A percentile compares a stretch with the other conserved stretches of the same genome.
Evolutionary conservation across 2,113 vertebrate species (phyloP).

Genomic region (Semnornis frantzii): DNA sequence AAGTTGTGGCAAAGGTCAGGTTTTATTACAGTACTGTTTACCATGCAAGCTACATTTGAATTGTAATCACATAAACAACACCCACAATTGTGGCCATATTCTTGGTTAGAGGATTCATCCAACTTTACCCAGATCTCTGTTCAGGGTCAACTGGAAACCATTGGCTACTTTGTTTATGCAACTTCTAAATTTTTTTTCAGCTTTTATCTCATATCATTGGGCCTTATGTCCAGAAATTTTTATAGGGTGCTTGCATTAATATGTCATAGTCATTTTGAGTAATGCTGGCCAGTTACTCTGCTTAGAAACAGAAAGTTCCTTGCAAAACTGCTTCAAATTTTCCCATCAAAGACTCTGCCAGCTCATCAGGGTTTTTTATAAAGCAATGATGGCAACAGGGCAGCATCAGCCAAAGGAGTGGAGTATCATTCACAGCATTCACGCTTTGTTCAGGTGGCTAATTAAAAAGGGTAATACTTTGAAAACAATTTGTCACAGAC

Average conservation of each 20-base stretch:
- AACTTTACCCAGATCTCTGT: neutral
- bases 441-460: neutral
- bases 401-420: neutral
- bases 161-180: neutral
- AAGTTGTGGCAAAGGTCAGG: neutral
- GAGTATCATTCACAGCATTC: neutral
- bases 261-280: neutral
- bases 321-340: neutral
- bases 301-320: neutral
- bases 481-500: slow-evolving; percentile 24
- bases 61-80: neutral
- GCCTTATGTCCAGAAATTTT: neutral
- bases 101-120: neutral
- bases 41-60: neutral
- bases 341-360: neutral
- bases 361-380: neutral
- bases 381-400: neutral
- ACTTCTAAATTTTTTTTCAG: neutral
- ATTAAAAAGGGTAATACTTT: neutral
- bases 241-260: neutral
- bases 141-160: neutral
- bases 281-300: neutral
- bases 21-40: slow-evolving; percentile 19
- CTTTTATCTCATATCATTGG: neutral
- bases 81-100: neutral